Percentiles rank a stretch among this genome's conserved stretches.
phyloP scores from a whole-genome alignment of 2,113 vertebrate species.

The Salvelinus alpinus region DNA sequence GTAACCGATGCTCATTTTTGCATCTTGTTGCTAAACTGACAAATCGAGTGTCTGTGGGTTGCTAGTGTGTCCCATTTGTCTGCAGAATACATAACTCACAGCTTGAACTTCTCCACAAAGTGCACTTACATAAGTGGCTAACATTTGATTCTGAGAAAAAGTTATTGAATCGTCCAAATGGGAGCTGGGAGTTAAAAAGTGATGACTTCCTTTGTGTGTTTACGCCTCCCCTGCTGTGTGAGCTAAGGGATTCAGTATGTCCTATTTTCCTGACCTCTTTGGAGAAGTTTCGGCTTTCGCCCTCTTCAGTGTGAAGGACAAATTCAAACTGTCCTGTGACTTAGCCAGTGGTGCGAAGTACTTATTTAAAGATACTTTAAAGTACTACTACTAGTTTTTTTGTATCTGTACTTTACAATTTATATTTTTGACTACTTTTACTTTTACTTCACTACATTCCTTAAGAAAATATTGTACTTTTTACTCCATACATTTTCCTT shows the following conservation, averaged over 20 bases:
- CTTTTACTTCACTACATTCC: no score
- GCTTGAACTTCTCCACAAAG: neutral
- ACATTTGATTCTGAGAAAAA: conserved; percentile 31
- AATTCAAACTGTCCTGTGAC: conserved; percentile 11
- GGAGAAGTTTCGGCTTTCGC: no score
- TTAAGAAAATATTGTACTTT: no score
- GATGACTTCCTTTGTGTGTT: conserved; percentile 65
- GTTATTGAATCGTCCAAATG: conserved; percentile 55
- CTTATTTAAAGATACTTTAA: no score
- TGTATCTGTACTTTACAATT: no score
- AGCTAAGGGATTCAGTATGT: conserved; percentile 38
- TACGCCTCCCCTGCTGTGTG: conserved; percentile 3
- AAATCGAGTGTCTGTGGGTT: no score
- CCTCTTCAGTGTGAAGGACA: neutral
- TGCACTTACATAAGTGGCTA: conserved; percentile 39
- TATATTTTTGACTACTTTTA: no score
- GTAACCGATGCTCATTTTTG: no score
- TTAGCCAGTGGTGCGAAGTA: no score
- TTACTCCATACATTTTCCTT: no score
- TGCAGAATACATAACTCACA: neutral
- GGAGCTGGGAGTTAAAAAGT: conserved; percentile 56
- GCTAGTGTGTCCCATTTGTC: neutral
- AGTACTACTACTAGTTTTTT: no score
- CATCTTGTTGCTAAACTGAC: no score
- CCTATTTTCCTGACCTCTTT: conserved; percentile 53